Evolutionary conservation across 2,888 invertebrate species (phyloP).

Genomic region (Troilus luridus): DNA sequence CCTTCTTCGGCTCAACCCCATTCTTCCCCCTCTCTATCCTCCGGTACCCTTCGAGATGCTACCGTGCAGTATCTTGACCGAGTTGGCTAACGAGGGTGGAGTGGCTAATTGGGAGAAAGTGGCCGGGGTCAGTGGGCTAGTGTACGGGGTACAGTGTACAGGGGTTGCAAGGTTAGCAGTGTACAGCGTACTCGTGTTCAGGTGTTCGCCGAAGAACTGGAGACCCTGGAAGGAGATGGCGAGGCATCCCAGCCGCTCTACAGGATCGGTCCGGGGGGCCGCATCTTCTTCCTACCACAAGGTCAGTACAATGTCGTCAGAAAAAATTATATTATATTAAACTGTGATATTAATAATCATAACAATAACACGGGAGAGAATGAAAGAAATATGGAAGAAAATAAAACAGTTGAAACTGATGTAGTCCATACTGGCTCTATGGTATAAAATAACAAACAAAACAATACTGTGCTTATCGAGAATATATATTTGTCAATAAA

Average conservation of each 20-base stretch:
- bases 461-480: background rate
- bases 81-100: conserved; percentile 21
- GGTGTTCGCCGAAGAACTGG: conserved; percentile 47
- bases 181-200: conserved; percentile 4
- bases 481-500: background rate
- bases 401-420: too few relatives aligned
- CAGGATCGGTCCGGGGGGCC: conserved; percentile 45
- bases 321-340: background rate
- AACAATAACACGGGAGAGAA: background rate
- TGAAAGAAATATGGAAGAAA: too few relatives aligned
- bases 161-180: background rate
- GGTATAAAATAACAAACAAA: too few relatives aligned
- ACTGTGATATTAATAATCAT: background rate
- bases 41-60: background rate
- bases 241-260: conserved; percentile 61
- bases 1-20: background rate
- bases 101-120: conserved; percentile 37
- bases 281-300: conserved; percentile 44
- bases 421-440: too few relatives aligned
- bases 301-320: background rate
- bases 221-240: conserved; percentile 61
- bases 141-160: conserved; percentile 16
- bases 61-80: conserved; percentile 41
- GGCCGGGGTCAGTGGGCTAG: conserved; percentile 35
- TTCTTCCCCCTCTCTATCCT: background rate